phyloP scores from a whole-genome alignment of 1,140 invertebrate species.

The Solen grandis region DNA sequence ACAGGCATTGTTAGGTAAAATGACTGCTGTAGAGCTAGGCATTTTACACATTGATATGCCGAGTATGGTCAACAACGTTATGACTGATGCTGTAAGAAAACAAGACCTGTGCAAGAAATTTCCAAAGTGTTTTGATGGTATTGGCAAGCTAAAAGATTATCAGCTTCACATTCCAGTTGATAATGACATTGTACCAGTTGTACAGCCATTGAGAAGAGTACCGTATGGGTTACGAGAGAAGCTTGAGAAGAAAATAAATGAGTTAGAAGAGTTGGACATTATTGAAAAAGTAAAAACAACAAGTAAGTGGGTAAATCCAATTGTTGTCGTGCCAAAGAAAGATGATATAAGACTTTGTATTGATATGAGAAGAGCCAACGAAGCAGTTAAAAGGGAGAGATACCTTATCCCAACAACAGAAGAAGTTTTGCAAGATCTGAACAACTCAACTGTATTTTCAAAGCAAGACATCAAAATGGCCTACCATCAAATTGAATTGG shows the following conservation, averaged over 20 bases:
- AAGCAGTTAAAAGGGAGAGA: slow-evolving; percentile 55
- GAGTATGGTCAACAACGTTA: not conserved
- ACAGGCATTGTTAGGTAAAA: slow-evolving; percentile 10
- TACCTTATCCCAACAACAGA: slow-evolving; percentile 66
- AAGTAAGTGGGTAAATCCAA: not conserved
- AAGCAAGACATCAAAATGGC: slow-evolving; percentile 61
- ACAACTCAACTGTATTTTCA: slow-evolving; percentile 39
- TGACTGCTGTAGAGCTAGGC: not conserved
- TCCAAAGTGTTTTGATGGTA: not conserved
- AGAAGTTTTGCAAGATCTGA: slow-evolving; percentile 64
- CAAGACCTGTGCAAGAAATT: not conserved
- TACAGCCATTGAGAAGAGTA: not conserved
- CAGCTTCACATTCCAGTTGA: not conserved
- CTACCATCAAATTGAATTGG: slow-evolving; percentile 62
- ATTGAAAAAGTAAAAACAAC: slow-evolving; percentile 1
- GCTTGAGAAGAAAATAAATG: not conserved
- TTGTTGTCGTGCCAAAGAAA: not conserved
- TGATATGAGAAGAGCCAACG: slow-evolving; percentile 67
- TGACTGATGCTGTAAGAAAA: not conserved
- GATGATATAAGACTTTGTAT: slow-evolving; percentile 69
- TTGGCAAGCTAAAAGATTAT: not conserved
- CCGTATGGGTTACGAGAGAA: not conserved
- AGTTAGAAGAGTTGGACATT: not conserved
- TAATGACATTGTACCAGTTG: not conserved
- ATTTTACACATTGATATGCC: no score